Evolutionary conservation across 2,113 vertebrate species (phyloP), one percentile per base, ranked within the genome.

Genomic region (Gadus macrocephalus): DNA sequence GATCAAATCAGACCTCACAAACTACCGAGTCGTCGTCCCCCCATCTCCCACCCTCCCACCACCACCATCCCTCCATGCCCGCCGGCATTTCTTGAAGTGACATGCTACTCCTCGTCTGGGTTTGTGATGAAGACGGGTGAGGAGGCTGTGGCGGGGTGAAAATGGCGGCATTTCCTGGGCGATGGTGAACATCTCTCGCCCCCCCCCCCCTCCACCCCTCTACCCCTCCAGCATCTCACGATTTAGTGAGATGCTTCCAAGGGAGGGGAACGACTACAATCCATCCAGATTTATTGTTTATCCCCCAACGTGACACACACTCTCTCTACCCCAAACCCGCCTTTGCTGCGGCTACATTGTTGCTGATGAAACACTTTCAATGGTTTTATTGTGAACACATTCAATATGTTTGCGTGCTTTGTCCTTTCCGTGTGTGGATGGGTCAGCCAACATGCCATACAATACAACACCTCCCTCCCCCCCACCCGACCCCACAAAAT

Each of bases 1-100:
- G 76, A 85, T 86, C 69, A 72, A 81, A 83, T 82, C 85, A 85
- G 80, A 78, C 72, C 79, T 79, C 74, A 66, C 28, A 22, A 69
- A 75, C 75, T 78, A 68, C 4, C 65, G 22, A 15, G 2, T 20
- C 38, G 17, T 76, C 62, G 55, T 65, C 15, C 74, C 31, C 62
- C n/a, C 15, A 19, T 5, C 27, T 3, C 17, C 38, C 61, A 9
- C 61, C 22, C 9, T 15, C 22, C 8, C 61, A 20, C 6, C 60
- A 61, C 55, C 65, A 28, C 11, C 56, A 62, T 67, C 70, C 70
- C 42, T n/a, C 38, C 22, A 31, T 70, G 78, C 78, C 81, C 77
- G 81, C 78, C 83, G 77, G 80, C 72, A 79, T 88, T 83, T 49
- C 11, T 14, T 11, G 42, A 49, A 12, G 42, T 87, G 73, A 86